Percentiles rank a stretch among this genome's conserved stretches.
Conservation (phyloP, 2,113 vertebrate genomes). For the Notothenia rossii region DNA sequence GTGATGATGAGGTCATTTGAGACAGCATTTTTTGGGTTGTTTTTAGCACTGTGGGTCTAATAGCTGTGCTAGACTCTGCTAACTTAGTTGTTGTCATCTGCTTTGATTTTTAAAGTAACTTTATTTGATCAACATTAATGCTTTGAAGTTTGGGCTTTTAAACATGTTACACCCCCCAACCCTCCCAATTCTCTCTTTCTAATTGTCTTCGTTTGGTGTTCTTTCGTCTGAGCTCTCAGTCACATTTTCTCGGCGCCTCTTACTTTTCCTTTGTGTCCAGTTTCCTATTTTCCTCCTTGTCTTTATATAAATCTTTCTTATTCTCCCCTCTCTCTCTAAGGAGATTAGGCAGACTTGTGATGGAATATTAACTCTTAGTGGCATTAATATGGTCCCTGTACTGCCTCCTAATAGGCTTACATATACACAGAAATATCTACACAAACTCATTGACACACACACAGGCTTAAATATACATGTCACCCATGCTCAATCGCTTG, state of each 20-base stretch:
- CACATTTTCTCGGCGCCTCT: slow-evolving; percentile 8
- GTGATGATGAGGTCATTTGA: slow-evolving; percentile 64
- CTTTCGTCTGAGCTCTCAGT: slow-evolving; percentile 47
- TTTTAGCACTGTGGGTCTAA: slow-evolving; percentile 57
- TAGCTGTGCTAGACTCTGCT: slow-evolving; percentile 54
- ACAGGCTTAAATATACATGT: slow-evolving; percentile 51
- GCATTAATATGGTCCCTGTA: slow-evolving; percentile 47
- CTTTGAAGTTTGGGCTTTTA: slow-evolving; percentile 73
- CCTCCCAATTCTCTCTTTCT: slow-evolving; percentile 25
- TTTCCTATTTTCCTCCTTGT: slow-evolving; percentile 10
- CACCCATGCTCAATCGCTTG: slow-evolving; percentile 29
- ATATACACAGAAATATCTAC: slow-evolving; percentile 28
- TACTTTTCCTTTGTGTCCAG: slow-evolving; percentile 7
- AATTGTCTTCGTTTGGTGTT: slow-evolving; percentile 35
- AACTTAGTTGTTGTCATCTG: slow-evolving; percentile 58
- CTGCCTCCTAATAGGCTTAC: slow-evolving; percentile 69
- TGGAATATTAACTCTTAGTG: slow-evolving; percentile 75
- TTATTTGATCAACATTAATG: slow-evolving; percentile 68
- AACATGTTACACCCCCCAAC: slow-evolving; percentile 43
- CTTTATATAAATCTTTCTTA: slow-evolving; percentile 47
- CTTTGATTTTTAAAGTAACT: slow-evolving; percentile 64
- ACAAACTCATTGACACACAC: slow-evolving; percentile 27
- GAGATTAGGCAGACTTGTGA: slow-evolving; percentile 82
- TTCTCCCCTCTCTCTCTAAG: slow-evolving; percentile 54
- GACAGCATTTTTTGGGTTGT: slow-evolving; percentile 32